Base-by-base conservation (phyloP, 2,113 vertebrate species). In the Psephotus haematonotus region DNA sequence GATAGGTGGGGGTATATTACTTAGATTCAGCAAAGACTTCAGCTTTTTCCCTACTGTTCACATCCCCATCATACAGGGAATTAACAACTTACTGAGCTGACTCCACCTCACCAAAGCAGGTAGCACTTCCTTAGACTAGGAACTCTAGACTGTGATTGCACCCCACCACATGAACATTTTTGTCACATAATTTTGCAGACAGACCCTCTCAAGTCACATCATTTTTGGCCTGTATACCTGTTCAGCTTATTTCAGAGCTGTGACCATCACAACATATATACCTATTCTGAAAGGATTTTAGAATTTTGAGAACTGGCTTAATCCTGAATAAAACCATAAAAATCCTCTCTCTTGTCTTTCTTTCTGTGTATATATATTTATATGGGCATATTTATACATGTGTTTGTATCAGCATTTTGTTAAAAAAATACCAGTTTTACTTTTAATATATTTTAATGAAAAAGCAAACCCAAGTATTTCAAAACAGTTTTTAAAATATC, bases 21-120 rank as follows among this genome's bases (percentile, higher is more conserved):
- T 90, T 72, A 44, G 24, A 74, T 44, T 18, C n/a, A 87, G 75
- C 57, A 83, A 92, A 64, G 8, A 44, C 31, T 41, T 75, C 15
- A 41, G 5, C 20, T 76, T 74, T 71, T 65, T 91, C 29, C 13
- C 4, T 35, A 57, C 23, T 35, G 13, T 50, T 55, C 17, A 4
- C 0, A 0, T 37, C 14, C 49, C 28, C n/a, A 62, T 1, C 9
- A 83, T 22, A n/a, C 22, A 59, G 7, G n/a, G 3, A 67, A 44
- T 52, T 72, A 43, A 18, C 15, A 55, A 2, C 28, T 78, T 74
- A 20, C 19, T 71, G 22, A 37, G 33, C 17, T 74, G 69, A 28
- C 29, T 17, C 6, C 27, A 62, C 55, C 37, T 69, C 0, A 0
- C 14, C 13, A 2, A 2, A 28, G 11, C 22, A 78, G 18, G 39